Base-by-base conservation (phyloP, 2,888 invertebrate genomes). In the Tenthredo notha region DNA sequence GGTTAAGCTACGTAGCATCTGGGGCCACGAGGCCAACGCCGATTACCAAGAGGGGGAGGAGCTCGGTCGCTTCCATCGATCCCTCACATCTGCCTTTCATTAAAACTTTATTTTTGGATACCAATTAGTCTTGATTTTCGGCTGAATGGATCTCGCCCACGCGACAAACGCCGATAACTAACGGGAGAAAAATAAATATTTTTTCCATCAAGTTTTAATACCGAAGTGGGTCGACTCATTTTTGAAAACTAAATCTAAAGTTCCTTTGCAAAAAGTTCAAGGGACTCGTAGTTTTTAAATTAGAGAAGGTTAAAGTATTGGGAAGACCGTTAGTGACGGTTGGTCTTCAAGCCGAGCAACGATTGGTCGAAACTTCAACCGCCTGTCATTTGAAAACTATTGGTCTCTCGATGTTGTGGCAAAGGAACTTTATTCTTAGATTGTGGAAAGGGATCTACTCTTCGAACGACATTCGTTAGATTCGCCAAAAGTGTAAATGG, bases 1-100 rank as follows among this genome's bases (percentile, higher is more conserved):
- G 77, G 77, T 77, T 77, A 77, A 77, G 77, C 54, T 80, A 80
- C 40, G 80, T 80, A 61, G 58, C 80, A 80, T 80, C 80, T 80
- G 80, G 80, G 40, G 80, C 80, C 58, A 80, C 58, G 21, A 61
- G 80, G 25, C 33, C 80, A 80, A 80, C 80, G 21, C 58, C 47
- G 78, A 78, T 78, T 78, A 78, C 78, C 33, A 33, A 29, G n/a
- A 50, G 50, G 50, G 37, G 29, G 47, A 54, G 47, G 54, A 33
- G 37, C 21, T 33, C 12, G 58, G 80, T 80, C 80, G 80, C 50
- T 80, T 50, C 10, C 61, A 80, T 80, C 80, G 61, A 80, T 80
- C 80, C 40, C 33, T 29, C 37, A 80, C 80, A 80, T 80, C 80
- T 80, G 80, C 80, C 61, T 80, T 80, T 80, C 77, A 77, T 77